Conservation (phyloP, 1,140 invertebrate genomes). For the Marisa cornuarietis region DNA sequence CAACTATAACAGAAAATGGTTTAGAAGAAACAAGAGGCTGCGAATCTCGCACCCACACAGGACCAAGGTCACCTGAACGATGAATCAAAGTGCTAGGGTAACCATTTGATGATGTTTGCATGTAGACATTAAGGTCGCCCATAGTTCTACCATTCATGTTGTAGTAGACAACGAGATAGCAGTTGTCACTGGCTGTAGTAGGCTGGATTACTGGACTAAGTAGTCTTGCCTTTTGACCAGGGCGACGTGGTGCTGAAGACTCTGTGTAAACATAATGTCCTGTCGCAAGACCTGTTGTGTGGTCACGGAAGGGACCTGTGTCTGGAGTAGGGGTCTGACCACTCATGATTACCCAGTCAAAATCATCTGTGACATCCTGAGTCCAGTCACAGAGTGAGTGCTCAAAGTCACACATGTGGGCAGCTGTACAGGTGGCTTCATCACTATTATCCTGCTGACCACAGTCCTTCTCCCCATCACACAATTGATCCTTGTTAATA, state of each 20-base stretch:
- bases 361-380: slow-evolving; percentile 78
- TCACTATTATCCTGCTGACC: slow-evolving; percentile 44
- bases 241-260: slow-evolving; percentile 62
- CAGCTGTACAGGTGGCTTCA: slow-evolving; percentile 12
- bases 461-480: slow-evolving; percentile 60
- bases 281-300: slow-evolving; percentile 68
- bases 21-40: slow-evolving; percentile 29
- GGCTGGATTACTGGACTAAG: slow-evolving; percentile 50
- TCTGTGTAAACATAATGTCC: slow-evolving; percentile 76
- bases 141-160: slow-evolving; percentile 63
- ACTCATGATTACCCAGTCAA: slow-evolving; percentile 73
- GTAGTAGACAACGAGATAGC: slow-evolving; percentile 60
- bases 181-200: slow-evolving; percentile 35
- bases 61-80: slow-evolving; percentile 50
- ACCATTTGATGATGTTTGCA: slow-evolving; percentile 31
- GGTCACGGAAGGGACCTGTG: slow-evolving; percentile 79
- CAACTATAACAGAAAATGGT: slow-evolving; percentile 55
- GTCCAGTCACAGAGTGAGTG: slow-evolving; percentile 78
- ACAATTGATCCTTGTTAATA: slow-evolving; percentile 45
- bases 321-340: slow-evolving; percentile 62
- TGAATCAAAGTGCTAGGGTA: slow-evolving; percentile 42
- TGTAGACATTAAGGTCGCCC: slow-evolving; percentile 58
- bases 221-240: slow-evolving; percentile 55
- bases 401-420: slow-evolving; percentile 77
- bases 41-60: slow-evolving; percentile 53